Evolutionary conservation across 2,888 invertebrate genomes (phyloP).

Genomic region (Agonum fuliginosum): DNA sequence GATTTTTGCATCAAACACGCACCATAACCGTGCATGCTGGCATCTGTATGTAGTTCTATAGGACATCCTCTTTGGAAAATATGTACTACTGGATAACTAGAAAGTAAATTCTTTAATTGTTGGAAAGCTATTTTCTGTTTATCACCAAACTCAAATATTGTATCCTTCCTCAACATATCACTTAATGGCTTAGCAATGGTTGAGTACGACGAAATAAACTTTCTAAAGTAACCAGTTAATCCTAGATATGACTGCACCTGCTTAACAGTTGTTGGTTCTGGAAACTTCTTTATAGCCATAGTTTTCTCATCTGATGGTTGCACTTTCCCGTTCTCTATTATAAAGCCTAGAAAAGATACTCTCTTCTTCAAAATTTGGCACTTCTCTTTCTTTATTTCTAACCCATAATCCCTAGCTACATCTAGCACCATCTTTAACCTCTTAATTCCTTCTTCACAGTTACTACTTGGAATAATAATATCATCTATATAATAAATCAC

Average conservation of each 20-base stretch:
- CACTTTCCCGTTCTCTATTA: constrained; percentile 35
- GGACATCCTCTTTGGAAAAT: neutral
- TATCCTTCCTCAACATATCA: constrained; percentile 32
- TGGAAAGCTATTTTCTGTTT: constrained; percentile 5
- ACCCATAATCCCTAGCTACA: constrained; percentile 63
- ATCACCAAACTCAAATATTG: neutral
- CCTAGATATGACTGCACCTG: constrained; percentile 61
- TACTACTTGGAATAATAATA: constrained; percentile 61
- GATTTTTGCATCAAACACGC: constrained; percentile 52
- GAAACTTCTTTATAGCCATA: constrained; percentile 61
- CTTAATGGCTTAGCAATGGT: constrained; percentile 44
- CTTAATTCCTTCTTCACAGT: constrained; percentile 62
- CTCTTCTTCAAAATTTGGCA: constrained; percentile 66
- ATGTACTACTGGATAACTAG: neutral
- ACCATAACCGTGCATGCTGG: constrained; percentile 37
- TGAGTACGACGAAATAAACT: constrained; percentile 41
- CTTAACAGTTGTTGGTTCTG: constrained; percentile 50
- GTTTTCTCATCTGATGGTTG: constrained; percentile 54
- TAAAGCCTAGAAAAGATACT: constrained; percentile 59
- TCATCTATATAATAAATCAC: no score
- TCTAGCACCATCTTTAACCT: constrained; percentile 63
- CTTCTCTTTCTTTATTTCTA: constrained; percentile 68
- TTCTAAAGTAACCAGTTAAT: constrained; percentile 62
- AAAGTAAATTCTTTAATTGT: neutral
- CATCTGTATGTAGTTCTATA: constrained; percentile 47